These are phyloP conservation scores for Iguana delicatissima DNA, from an alignment of 2,797 vertebrate genomes.

Conservation along the genomic window DNA sequence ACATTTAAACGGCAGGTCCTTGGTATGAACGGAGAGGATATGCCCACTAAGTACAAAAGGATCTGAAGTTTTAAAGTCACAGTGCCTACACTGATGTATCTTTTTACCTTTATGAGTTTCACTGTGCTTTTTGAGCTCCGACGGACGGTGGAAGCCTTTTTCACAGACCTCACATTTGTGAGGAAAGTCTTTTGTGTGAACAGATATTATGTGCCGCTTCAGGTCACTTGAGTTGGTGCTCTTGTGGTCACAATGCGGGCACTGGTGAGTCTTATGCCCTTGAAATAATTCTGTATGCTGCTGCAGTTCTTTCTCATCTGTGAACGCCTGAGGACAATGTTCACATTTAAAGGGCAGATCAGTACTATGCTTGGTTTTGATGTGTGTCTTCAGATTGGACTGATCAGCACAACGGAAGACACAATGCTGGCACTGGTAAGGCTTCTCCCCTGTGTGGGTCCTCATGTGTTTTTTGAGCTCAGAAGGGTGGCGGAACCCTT, in stretches of 20 bases:
- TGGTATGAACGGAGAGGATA: constrained; percentile 97
- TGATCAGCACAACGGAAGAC: constrained; percentile 90
- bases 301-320: constrained; percentile 90
- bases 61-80: constrained; percentile 97
- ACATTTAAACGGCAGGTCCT: constrained; percentile 91
- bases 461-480: constrained; percentile 94
- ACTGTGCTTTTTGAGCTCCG: constrained; percentile 92
- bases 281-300: constrained; percentile 94
- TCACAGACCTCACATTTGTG: constrained; percentile 91
- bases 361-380: constrained; percentile 89
- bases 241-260: constrained; percentile 90
- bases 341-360: constrained; percentile 89
- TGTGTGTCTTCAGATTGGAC: constrained; percentile 92
- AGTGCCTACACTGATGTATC: constrained; percentile 97
- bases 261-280: constrained; percentile 91
- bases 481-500: constrained; percentile 91
- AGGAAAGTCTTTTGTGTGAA: constrained; percentile 92
- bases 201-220: constrained; percentile 90
- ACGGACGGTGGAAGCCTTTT: constrained; percentile 91
- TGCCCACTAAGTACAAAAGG: constrained; percentile 97
- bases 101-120: constrained; percentile 93
- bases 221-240: constrained; percentile 93
- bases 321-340: constrained; percentile 89
- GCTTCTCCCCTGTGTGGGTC: constrained; percentile 98
- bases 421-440: constrained; percentile 94